Percentiles rank a stretch among this genome's conserved stretches.
These are phyloP conservation scores for Eupithecia exiguata DNA, from an alignment of 2,888 invertebrate species.

Conservation along the genomic window DNA sequence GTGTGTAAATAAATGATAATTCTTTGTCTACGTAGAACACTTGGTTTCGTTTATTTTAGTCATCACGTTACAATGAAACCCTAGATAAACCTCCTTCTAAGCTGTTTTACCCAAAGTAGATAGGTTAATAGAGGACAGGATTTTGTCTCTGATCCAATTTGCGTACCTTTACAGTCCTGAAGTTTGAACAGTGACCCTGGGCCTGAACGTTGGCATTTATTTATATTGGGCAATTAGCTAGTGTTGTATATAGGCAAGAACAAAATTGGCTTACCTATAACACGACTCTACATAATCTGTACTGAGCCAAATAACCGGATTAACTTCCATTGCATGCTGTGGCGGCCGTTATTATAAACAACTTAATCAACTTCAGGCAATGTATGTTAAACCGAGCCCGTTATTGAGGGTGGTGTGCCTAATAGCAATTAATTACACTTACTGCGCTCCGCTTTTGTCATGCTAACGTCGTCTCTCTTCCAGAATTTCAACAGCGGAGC, in stretches of 20 bases:
- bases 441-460: slow-evolving; percentile 91
- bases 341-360: background rate
- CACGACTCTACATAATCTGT: background rate
- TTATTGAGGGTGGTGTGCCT: background rate
- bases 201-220: background rate
- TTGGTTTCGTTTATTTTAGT: background rate
- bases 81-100: slow-evolving; percentile 6
- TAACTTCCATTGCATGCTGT: background rate
- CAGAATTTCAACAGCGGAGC: slow-evolving; percentile 87
- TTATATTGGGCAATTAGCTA: background rate
- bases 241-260: background rate
- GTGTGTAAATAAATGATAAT: too few relatives aligned
- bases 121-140: slow-evolving; percentile 48
- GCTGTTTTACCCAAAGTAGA: slow-evolving; percentile 7
- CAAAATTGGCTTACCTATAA: background rate
- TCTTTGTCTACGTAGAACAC: background rate
- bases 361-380: slow-evolving; percentile 3
- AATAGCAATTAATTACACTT: slow-evolving; percentile 60
- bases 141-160: slow-evolving; percentile 55
- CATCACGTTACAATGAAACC: slow-evolving; percentile 4
- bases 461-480: slow-evolving; percentile 88
- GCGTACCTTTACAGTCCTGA: slow-evolving; percentile 37
- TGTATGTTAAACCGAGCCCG: background rate
- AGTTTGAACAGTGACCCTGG: background rate
- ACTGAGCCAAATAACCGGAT: background rate